Evolutionary conservation across 2,797 vertebrate genomes (phyloP), one percentile per base, ranked within the genome.

Genomic region (Paramormyrops hopkinsi): DNA sequence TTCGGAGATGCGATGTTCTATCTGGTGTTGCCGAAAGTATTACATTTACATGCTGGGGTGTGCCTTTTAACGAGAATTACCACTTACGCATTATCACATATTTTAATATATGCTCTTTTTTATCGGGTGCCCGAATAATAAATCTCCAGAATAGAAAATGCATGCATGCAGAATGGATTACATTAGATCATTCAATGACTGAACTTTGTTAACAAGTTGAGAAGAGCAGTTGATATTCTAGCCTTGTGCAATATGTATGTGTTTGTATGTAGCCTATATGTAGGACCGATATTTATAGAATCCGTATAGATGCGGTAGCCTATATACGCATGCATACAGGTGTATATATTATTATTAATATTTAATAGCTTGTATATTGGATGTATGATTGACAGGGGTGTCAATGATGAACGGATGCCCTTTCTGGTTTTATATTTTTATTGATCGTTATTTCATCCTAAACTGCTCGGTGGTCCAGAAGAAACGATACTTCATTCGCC

Each of bases 131-230:
- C 12, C 65, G 12, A 44, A 79, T n/a, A 44, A 79, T 33, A 17
- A 2, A 79, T 79, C 37, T 79, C 33, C 73, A 44, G 4, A 44
- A 44, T 41, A 44, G 2, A 44, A 41, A 17, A 44, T 79, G 73
- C 5, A 5, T 44, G 65, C 65, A 73, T 73, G 29, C 11, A 33
- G 62, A 73, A 22, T 9, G 59, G 7, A 62, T 25, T 62, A 62
- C 59, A 62, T 79, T 79, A 37, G 73, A 79, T 44, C 37, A 79
- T n/a, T 79, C 73, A 79, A n/a, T n/a, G 73, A 17, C 33, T 79
- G 73, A 79, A 79, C 73, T 79, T 79, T 79, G 73, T 79, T 79
- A 79, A 62, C 84, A 33, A 84, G 76, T 84, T 84, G 14, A 84
- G 22, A 84, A 46, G 11, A 37, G 65, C 29, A 73, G 65, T 33